phyloP scores from a whole-genome alignment of 2,888 invertebrate species.

The Galeruca laticollis region DNA sequence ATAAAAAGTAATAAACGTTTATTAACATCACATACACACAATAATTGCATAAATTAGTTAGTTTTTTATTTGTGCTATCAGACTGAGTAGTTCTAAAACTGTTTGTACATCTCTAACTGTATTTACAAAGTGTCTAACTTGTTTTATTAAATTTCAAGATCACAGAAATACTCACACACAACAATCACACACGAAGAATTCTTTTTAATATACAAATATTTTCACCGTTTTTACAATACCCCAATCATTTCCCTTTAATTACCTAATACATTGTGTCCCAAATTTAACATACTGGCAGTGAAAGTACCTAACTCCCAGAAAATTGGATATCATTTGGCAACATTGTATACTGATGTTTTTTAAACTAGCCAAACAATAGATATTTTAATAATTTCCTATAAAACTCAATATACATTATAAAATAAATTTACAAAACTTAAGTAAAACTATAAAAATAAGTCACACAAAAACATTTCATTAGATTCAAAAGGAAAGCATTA shows the following conservation, averaged over 20 bases:
- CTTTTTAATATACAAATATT: constrained; percentile 27
- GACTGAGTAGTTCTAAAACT: constrained; percentile 18
- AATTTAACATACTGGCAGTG: constrained; percentile 16
- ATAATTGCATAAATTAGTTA: no score
- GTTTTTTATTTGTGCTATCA: constrained; percentile 11
- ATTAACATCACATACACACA: no score
- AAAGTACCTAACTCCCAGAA: not conserved
- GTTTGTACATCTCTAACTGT: constrained; percentile 22
- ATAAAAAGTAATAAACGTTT: no score
- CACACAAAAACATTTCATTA: not conserved
- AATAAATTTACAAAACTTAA: no score
- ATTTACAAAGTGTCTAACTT: constrained; percentile 31
- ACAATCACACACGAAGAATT: constrained; percentile 20
- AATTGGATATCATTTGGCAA: not conserved
- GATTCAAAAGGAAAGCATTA: not conserved
- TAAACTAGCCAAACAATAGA: not conserved
- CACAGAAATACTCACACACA: constrained; percentile 36
- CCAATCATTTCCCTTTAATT: constrained; percentile 13
- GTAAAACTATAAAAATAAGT: not conserved
- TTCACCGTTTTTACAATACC: constrained; percentile 16
- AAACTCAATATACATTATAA: no score
- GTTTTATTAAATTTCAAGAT: constrained; percentile 34
- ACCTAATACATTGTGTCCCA: constrained; percentile 21
- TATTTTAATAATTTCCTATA: no score
- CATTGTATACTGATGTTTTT: not conserved